phyloP scores from a whole-genome alignment of 1,140 invertebrate genomes.

The Lordiphosa mommai region DNA sequence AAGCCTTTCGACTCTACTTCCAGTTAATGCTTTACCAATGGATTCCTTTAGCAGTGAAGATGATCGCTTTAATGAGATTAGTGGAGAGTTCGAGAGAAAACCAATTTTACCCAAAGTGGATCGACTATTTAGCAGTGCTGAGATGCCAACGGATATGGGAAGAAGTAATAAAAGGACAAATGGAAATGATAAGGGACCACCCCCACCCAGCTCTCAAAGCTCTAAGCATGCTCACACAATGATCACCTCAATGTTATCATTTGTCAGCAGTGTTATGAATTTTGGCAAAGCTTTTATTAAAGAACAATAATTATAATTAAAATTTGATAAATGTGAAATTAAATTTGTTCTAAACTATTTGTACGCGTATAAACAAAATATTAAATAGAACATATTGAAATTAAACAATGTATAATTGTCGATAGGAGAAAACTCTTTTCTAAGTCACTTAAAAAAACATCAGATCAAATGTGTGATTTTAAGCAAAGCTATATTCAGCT shows the following conservation, averaged over 20 bases:
- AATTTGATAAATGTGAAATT: no score
- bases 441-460: no score
- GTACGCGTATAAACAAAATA: no score
- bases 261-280: conserved; percentile 29
- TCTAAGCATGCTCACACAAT: conserved; percentile 61
- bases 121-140: conserved; percentile 43
- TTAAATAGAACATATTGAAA: no score
- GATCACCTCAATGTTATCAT: conserved; percentile 59
- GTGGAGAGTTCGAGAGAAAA: conserved; percentile 29
- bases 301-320: no score
- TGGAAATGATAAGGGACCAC: neutral
- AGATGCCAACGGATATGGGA: conserved; percentile 9
- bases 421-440: no score
- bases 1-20: neutral
- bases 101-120: conserved; percentile 39
- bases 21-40: conserved; percentile 22
- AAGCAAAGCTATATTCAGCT: no score
- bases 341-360: no score
- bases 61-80: conserved; percentile 51
- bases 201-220: conserved; percentile 38
- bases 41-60: conserved; percentile 36
- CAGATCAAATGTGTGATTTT: no score
- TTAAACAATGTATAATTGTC: no score
- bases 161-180: conserved; percentile 8
- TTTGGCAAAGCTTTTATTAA: conserved; percentile 12